These are phyloP conservation scores for Corticium candelabrum DNA, from an alignment of 37 sponge, comb jelly and placozoan genomes.

Conservation along the genomic window DNA sequence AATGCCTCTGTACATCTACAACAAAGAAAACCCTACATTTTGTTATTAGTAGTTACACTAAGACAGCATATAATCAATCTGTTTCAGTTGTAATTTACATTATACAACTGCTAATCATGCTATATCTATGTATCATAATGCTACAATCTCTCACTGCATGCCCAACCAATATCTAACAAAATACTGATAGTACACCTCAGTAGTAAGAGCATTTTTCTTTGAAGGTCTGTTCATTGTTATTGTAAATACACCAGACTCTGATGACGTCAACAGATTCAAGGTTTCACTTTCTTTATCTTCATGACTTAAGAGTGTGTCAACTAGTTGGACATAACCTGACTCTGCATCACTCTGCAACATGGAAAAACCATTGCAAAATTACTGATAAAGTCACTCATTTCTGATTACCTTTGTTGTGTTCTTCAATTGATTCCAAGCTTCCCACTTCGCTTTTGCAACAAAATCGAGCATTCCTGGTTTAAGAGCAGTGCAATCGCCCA, in stretches of 20 bases:
- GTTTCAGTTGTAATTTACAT: too few species aligned
- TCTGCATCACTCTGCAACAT: neutral
- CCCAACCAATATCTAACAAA: too few species aligned
- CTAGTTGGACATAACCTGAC: neutral
- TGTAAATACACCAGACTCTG: conserved; percentile 50
- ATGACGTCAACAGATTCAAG: conserved; percentile 31
- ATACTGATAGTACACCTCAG: too few species aligned
- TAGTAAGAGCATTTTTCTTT: conserved; percentile 42
- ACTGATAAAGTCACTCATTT: too few species aligned
- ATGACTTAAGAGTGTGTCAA: neutral
- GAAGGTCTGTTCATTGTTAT: conserved; percentile 75
- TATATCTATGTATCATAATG: too few species aligned
- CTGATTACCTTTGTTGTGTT: conserved; percentile 10
- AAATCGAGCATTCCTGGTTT: conserved; percentile 87
- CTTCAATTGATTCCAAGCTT: conserved; percentile 77
- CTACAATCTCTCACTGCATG: too few species aligned
- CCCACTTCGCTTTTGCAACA: conserved; percentile 90
- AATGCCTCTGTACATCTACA: conserved; percentile 75
- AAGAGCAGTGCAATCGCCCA: conserved; percentile 63
- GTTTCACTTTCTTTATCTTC: conserved; percentile 15
- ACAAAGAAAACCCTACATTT: conserved; percentile 6
- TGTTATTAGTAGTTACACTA: neutral
- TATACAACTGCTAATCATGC: too few species aligned
- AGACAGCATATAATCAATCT: too few species aligned
- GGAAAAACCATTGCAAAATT: too few species aligned